Percentiles rank a stretch among this genome's conserved stretches.
Evolutionary conservation across 2,888 invertebrate genomes (phyloP).

Genomic region (Seladonia tumulorum): DNA sequence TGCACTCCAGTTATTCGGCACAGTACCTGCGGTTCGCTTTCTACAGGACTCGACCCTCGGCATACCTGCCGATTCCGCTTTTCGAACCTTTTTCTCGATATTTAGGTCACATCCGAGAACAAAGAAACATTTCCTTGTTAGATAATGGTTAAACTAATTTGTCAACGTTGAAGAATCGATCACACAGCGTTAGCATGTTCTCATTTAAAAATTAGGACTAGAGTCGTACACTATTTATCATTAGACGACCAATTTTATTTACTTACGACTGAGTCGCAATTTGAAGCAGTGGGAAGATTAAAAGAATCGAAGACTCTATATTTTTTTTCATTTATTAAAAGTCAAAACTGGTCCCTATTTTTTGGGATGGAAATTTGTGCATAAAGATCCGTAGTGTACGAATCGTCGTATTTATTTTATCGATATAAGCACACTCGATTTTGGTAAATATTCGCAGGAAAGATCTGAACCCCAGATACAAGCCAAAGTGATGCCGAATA

Average conservation of each 20-base stretch:
- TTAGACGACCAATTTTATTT: no score
- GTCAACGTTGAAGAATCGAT: not conserved
- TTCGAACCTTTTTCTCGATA: conserved; percentile 26
- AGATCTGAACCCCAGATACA: not conserved
- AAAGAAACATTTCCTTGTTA: not conserved
- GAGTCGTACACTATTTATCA: not conserved
- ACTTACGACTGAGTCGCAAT: no score
- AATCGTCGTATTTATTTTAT: no score
- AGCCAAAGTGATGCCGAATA: not conserved
- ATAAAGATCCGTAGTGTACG: no score
- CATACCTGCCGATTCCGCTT: conserved; percentile 11
- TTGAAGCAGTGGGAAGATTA: no score
- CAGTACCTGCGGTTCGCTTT: conserved; percentile 46
- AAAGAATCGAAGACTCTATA: no score
- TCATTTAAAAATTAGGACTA: not conserved
- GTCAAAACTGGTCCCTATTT: no score
- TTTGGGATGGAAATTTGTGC: no score
- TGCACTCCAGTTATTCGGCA: conserved; percentile 44
- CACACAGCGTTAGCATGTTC: not conserved
- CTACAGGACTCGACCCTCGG: conserved; percentile 40
- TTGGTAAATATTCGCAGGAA: no score
- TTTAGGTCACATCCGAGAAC: conserved; percentile 32
- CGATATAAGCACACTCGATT: no score
- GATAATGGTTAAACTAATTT: not conserved
- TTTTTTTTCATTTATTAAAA: no score